Conservation (phyloP, 2,113 vertebrate genomes). For the Pseudorectes ferrugineus region DNA sequence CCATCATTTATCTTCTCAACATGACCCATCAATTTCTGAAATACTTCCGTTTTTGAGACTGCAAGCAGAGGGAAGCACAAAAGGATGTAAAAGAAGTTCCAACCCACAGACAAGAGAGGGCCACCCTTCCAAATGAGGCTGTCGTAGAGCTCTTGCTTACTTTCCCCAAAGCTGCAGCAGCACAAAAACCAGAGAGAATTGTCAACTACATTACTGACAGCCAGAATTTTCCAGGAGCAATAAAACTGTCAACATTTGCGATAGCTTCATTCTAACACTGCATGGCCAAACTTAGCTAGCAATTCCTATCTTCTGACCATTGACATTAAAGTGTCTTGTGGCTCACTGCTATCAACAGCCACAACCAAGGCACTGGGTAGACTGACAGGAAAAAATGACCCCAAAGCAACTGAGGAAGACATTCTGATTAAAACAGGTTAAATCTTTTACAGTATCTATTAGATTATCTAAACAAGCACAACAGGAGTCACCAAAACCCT, state of each 20-base stretch:
- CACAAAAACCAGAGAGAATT: accelerated
- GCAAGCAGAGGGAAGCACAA: neutral
- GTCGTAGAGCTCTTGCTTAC: neutral
- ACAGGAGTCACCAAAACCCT: neutral
- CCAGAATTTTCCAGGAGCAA: neutral
- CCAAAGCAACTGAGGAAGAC: neutral
- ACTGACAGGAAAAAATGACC: neutral
- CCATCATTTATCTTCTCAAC: neutral
- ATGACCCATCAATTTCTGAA: neutral
- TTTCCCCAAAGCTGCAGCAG: neutral
- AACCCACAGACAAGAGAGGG: neutral
- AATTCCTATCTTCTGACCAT: neutral
- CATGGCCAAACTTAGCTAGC: neutral
- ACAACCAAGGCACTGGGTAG: neutral
- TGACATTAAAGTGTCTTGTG: neutral
- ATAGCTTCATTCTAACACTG: neutral
- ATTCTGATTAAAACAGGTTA: neutral
- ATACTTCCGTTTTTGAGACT: neutral
- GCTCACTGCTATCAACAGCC: neutral
- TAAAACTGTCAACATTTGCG: neutral
- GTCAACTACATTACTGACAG: neutral
- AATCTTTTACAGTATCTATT: neutral
- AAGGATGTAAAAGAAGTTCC: neutral
- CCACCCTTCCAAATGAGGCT: neutral
- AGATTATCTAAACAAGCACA: neutral